Percentiles rank a stretch among this genome's conserved stretches.
Conservation (phyloP, 23 tunicate species). For the Phallusia fumigata region DNA sequence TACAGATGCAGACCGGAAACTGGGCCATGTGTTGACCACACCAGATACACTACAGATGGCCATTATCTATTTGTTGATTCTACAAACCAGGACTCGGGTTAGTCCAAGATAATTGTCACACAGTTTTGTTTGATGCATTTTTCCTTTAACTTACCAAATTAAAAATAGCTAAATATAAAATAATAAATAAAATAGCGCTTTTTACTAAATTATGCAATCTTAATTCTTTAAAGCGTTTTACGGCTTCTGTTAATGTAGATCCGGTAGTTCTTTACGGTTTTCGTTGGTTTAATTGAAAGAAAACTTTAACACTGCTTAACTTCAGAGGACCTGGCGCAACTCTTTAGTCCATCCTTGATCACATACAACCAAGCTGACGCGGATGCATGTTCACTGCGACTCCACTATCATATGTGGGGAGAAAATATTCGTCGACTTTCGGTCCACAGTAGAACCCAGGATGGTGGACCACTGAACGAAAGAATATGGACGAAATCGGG, state of each 20-base stretch:
- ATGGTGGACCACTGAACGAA: conserved; percentile 71
- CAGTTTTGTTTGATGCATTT: too few relatives aligned
- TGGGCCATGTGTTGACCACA: conserved; percentile 96
- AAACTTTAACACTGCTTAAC: too few relatives aligned
- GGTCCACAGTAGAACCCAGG: conserved; percentile 27
- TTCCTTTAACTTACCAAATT: too few relatives aligned
- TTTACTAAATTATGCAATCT: too few relatives aligned
- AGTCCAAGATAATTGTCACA: background rate
- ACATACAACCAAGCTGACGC: conserved; percentile 21
- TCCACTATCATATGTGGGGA: conserved; percentile 94
- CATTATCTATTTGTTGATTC: conserved; percentile 72
- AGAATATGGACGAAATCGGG: conserved; percentile 40
- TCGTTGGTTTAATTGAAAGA: too few relatives aligned
- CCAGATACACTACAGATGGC: conserved; percentile 72
- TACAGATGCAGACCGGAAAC: conserved; percentile 87
- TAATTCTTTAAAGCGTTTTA: too few relatives aligned
- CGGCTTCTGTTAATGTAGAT: too few relatives aligned
- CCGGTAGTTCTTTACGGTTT: too few relatives aligned
- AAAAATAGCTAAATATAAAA: too few relatives aligned
- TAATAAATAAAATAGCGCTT: too few relatives aligned
- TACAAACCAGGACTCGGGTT: conserved; percentile 29
- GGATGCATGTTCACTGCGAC: conserved; percentile 44
- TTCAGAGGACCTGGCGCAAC: conserved; percentile 62
- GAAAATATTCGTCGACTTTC: conserved; percentile 36
- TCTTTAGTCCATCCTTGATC: conserved; percentile 62